These are phyloP conservation scores for Tenthredo livida DNA, from an alignment of 2,888 invertebrate species.

Conservation along the genomic window DNA sequence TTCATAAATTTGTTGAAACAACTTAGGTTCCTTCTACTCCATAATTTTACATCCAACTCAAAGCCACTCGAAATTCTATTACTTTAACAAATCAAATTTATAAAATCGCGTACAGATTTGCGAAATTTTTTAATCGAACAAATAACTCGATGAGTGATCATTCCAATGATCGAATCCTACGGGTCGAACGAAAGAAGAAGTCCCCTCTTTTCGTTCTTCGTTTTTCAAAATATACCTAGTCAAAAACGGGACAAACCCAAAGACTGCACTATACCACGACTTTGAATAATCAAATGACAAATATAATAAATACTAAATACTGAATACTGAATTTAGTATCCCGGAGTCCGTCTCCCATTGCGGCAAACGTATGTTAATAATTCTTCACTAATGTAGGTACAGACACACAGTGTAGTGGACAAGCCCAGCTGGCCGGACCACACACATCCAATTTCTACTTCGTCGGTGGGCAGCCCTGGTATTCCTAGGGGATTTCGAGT, in stretches of 20 bases:
- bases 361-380: slow-evolving; percentile 33
- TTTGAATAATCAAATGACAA: no score
- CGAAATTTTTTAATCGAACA: no score
- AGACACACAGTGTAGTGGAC: background rate
- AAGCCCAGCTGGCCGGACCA: background rate
- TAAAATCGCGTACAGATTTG: no score
- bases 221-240: no score
- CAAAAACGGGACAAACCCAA: no score
- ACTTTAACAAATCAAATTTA: background rate
- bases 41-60: background rate
- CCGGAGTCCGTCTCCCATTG: background rate
- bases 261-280: no score
- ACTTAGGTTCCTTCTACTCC: background rate
- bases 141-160: background rate
- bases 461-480: background rate
- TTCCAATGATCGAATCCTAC: background rate
- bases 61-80: background rate
- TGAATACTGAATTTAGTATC: background rate
- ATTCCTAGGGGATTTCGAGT: slow-evolving; percentile 58
- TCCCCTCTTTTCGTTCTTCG: background rate
- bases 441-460: slow-evolving; percentile 27
- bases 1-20: background rate
- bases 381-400: slow-evolving; percentile 1
- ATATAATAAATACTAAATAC: background rate
- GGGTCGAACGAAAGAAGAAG: background rate